Evolutionary conservation across 2,888 invertebrate species (phyloP).

Genomic region (Corythucha ciliata): DNA sequence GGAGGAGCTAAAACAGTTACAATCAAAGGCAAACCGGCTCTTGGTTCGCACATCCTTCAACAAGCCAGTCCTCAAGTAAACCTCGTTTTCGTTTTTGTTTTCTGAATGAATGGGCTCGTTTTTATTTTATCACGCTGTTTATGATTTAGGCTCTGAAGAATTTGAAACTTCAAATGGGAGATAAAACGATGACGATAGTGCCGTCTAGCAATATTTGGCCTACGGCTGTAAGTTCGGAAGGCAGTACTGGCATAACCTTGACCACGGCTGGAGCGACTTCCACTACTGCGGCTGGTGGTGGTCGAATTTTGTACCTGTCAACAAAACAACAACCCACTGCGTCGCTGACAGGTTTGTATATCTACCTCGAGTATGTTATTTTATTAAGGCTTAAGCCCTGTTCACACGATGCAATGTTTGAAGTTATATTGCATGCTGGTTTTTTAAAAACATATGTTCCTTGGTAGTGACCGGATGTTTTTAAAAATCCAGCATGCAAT

Average conservation of each 20-base stretch:
- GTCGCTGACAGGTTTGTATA: slow-evolving; percentile 22
- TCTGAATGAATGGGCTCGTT: neutral
- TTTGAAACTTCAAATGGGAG: slow-evolving; percentile 30
- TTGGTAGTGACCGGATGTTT: too few species aligned
- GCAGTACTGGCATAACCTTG: neutral
- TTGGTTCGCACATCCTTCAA: slow-evolving; percentile 29
- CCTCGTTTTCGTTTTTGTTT: neutral
- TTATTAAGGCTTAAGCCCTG: too few species aligned
- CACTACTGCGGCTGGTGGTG: slow-evolving; percentile 15
- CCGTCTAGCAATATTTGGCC: slow-evolving; percentile 26
- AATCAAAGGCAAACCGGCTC: slow-evolving; percentile 47
- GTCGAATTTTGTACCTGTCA: slow-evolving; percentile 22
- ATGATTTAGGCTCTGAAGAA: slow-evolving; percentile 25
- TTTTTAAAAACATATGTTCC: too few species aligned
- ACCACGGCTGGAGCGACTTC: slow-evolving; percentile 13
- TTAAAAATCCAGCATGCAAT: too few species aligned
- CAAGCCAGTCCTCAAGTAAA: slow-evolving; percentile 25
- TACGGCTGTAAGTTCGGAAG: slow-evolving; percentile 17
- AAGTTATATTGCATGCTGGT: too few species aligned
- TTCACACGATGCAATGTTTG: too few species aligned
- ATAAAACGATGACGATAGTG: slow-evolving; percentile 30
- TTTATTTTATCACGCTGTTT: too few species aligned
- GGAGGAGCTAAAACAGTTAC: slow-evolving; percentile 50
- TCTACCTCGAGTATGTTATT: slow-evolving; percentile 17
- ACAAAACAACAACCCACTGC: slow-evolving; percentile 26